Evolutionary conservation across 2,888 invertebrate genomes (phyloP).

Genomic region (Tanytarsus gracilentus): DNA sequence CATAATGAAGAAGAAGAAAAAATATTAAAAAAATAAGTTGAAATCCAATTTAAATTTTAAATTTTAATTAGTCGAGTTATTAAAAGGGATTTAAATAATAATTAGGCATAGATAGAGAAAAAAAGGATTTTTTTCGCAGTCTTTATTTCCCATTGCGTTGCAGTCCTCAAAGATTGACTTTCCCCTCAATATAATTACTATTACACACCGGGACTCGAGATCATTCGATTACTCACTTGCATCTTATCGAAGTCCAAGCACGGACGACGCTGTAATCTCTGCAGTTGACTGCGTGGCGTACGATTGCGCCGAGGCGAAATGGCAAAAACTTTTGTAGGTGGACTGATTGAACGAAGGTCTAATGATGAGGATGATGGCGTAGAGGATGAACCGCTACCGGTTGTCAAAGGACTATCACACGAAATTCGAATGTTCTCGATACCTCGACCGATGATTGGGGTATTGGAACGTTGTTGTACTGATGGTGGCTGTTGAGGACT

Average conservation of each 20-base stretch:
- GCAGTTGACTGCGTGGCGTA: slow-evolving; percentile 49
- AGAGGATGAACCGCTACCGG: slow-evolving; percentile 34
- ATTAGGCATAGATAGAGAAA: not conserved
- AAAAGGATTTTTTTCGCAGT: slow-evolving; percentile 14
- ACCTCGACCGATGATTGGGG: slow-evolving; percentile 38
- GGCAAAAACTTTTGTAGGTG: slow-evolving; percentile 48
- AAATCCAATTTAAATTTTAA: slow-evolving; percentile 10
- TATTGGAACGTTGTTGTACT: slow-evolving; percentile 33
- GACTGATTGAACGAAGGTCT: slow-evolving; percentile 44
- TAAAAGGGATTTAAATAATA: not conserved
- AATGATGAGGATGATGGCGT: slow-evolving; percentile 38
- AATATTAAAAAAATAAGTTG: not conserved
- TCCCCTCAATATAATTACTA: not conserved
- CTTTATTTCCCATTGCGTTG: slow-evolving; percentile 1
- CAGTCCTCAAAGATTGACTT: not conserved
- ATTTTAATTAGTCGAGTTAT: not conserved
- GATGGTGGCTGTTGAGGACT: slow-evolving; percentile 20
- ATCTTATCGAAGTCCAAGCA: slow-evolving; percentile 94
- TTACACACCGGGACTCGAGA: slow-evolving; percentile 22
- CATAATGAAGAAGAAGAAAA: slow-evolving; percentile 32
- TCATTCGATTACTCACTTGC: slow-evolving; percentile 57
- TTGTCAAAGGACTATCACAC: slow-evolving; percentile 34
- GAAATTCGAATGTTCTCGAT: slow-evolving; percentile 45
- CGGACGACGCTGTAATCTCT: slow-evolving; percentile 59
- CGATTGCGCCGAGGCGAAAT: slow-evolving; percentile 51